These are phyloP conservation scores for Carcina quercana DNA, from an alignment of 2,888 invertebrate genomes.

Conservation along the genomic window DNA sequence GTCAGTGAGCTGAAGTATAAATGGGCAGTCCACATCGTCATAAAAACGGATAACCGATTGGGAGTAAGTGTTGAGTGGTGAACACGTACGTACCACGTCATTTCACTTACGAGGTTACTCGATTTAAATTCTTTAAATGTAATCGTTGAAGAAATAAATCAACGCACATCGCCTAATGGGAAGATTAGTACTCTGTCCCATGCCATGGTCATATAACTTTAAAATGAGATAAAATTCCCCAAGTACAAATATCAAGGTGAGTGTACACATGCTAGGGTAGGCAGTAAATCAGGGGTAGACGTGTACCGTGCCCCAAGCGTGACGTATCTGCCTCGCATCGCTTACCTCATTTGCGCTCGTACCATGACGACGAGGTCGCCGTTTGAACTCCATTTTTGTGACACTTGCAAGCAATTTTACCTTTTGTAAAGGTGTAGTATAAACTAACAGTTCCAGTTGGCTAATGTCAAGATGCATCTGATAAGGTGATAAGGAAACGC, in stretches of 20 bases:
- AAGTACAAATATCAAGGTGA: neutral
- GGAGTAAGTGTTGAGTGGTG: no score
- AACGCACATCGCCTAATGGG: no score
- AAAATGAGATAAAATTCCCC: neutral
- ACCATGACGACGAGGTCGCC: neutral
- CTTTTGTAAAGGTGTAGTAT: neutral
- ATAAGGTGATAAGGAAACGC: no score
- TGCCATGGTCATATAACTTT: neutral
- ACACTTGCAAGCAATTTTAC: neutral
- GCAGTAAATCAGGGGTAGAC: conserved; percentile 16
- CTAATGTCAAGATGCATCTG: conserved; percentile 7
- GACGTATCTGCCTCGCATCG: conserved; percentile 29
- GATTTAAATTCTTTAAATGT: neutral
- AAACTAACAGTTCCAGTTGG: neutral
- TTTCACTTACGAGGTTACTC: neutral
- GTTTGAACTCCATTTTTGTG: neutral
- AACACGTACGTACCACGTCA: no score
- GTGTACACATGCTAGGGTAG: conserved; percentile 1
- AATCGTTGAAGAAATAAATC: neutral
- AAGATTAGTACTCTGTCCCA: neutral
- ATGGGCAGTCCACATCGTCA: no score
- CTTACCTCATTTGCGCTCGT: conserved; percentile 21
- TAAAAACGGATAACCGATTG: no score
- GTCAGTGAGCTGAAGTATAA: no score
- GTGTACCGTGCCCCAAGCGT: conserved; percentile 20